These are phyloP conservation scores for Drosophila oshimai DNA, from an alignment of 1,140 invertebrate genomes.

Conservation along the genomic window DNA sequence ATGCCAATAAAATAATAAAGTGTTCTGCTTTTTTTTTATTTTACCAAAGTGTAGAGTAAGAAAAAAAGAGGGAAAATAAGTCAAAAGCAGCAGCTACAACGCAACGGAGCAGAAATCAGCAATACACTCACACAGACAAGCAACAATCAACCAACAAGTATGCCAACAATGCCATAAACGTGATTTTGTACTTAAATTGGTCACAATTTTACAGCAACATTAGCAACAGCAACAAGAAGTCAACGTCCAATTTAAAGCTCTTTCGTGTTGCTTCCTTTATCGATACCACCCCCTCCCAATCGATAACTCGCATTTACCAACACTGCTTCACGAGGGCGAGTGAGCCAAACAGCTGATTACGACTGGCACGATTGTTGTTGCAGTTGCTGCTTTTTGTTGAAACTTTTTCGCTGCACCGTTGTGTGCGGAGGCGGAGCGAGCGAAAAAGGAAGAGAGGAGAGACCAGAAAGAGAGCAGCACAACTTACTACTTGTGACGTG, in stretches of 20 bases:
- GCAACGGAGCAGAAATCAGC: conserved; percentile 35
- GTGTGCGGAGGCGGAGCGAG: conserved; percentile 15
- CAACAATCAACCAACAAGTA: conserved; percentile 59
- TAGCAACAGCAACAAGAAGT: conserved; percentile 4
- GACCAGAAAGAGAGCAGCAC: conserved; percentile 33
- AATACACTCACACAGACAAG: conserved; percentile 26
- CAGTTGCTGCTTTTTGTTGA: conserved; percentile 14
- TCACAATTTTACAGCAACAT: conserved; percentile 58
- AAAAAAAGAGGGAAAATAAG: conserved; percentile 25
- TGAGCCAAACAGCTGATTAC: conserved; percentile 61
- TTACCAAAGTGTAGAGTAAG: conserved; percentile 46
- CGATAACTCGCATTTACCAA: conserved; percentile 51
- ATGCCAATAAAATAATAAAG: conserved; percentile 13
- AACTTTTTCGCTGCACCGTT: conserved; percentile 34
- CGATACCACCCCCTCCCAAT: conserved; percentile 25
- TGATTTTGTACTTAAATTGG: conserved; percentile 48
- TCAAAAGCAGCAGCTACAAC: conserved; percentile 36
- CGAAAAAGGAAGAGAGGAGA: conserved; percentile 37
- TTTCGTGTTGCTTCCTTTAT: conserved; percentile 30
- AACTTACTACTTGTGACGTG: conserved; percentile 58
- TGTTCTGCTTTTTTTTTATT: conserved; percentile 15
- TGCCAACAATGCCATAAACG: conserved; percentile 31
- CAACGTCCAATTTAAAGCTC: conserved; percentile 33
- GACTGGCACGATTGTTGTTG: conserved; percentile 33
- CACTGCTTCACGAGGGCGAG: conserved; percentile 47